Percentiles rank a stretch among this genome's conserved stretches.
Conservation (phyloP, 2,797 vertebrate genomes). For the Lycodopsis pacificus region DNA sequence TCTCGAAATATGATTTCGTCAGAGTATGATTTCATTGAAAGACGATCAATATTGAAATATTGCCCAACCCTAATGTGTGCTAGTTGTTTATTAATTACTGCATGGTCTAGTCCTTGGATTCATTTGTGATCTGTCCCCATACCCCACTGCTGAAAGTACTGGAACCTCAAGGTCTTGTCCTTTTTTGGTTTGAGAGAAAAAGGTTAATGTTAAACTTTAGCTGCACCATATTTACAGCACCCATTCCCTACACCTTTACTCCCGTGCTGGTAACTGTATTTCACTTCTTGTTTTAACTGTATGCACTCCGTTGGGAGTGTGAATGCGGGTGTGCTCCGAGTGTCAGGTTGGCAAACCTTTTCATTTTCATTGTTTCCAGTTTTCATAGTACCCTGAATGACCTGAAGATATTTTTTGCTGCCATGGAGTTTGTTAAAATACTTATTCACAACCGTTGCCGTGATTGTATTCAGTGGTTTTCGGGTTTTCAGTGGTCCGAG, state of each 20-base stretch:
- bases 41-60: too few relatives aligned
- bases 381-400: not conserved
- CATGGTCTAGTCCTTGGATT: too few relatives aligned
- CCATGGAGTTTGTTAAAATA: not conserved
- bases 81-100: too few relatives aligned
- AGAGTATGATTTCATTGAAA: too few relatives aligned
- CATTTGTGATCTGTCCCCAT: not conserved
- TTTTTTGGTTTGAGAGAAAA: not conserved
- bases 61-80: too few relatives aligned
- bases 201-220: too few relatives aligned
- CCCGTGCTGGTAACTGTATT: not conserved
- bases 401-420: not conserved
- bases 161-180: not conserved
- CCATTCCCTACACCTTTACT: not conserved
- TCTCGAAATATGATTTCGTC: too few relatives aligned
- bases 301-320: not conserved
- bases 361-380: not conserved
- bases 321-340: not conserved
- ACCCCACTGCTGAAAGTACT: not conserved
- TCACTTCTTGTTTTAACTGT: not conserved
- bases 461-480: not conserved
- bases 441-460: not conserved
- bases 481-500: not conserved
- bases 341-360: not conserved
- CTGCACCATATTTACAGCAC: too few relatives aligned